Conservation (phyloP, 1,140 invertebrate genomes). For the Leguminivora glycinivorella region DNA sequence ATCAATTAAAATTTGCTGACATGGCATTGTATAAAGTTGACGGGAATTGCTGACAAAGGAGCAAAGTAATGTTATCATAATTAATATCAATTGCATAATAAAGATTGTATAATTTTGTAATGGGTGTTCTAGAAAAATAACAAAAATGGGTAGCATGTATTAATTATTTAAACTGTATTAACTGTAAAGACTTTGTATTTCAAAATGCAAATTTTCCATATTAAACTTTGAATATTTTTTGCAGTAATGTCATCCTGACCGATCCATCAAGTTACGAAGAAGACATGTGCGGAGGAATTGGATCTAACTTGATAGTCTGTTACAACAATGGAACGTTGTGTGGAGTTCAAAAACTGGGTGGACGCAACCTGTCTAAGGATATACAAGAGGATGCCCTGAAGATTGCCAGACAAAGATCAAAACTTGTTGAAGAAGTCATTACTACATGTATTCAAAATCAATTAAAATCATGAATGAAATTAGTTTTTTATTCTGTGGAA, state of each 20-base stretch:
- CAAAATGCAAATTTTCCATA: background rate
- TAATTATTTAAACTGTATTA: too few relatives aligned
- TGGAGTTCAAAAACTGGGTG: constrained; percentile 68
- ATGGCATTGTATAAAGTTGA: too few relatives aligned
- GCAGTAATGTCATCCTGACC: constrained; percentile 55
- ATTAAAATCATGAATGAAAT: constrained; percentile 37
- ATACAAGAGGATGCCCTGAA: constrained; percentile 58
- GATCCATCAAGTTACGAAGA: constrained; percentile 72
- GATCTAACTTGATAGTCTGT: constrained; percentile 64
- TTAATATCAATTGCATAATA: too few relatives aligned
- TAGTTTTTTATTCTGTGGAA: too few relatives aligned
- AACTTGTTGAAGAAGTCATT: constrained; percentile 59
- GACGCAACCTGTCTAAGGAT: constrained; percentile 55
- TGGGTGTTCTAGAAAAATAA: too few relatives aligned
- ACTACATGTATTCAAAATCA: constrained; percentile 58
- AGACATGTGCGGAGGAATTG: constrained; percentile 68
- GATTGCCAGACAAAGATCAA: constrained; percentile 59
- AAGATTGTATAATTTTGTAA: too few relatives aligned
- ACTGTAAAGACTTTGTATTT: too few relatives aligned
- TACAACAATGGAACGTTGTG: constrained; percentile 60
- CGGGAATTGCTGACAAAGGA: too few relatives aligned
- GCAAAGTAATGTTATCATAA: too few relatives aligned
- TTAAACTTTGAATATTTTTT: constrained; percentile 35
- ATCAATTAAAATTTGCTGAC: too few relatives aligned
- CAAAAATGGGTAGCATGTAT: too few relatives aligned